A percentile compares a stretch with the other conserved stretches of the same genome.
phyloP scores from a whole-genome alignment of 2,797 vertebrate species.

The Anguilla megastoma region DNA sequence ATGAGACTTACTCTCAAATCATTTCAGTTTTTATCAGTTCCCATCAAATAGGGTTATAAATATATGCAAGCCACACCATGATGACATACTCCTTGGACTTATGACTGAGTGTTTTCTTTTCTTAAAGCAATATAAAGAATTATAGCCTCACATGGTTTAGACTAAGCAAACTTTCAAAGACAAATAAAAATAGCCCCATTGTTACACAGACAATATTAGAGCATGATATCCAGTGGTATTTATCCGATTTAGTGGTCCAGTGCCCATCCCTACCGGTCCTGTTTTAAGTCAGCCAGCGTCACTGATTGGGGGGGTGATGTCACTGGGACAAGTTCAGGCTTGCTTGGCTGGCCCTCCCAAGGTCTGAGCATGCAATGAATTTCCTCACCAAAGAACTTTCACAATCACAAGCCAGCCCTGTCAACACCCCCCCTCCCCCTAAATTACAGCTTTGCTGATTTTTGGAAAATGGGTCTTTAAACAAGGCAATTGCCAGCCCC shows the following conservation, averaged over 20 bases:
- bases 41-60: not conserved
- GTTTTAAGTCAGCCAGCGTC: constrained; percentile 34
- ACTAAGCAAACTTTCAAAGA: not conserved
- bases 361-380: constrained; percentile 58
- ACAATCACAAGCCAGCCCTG: constrained; percentile 46
- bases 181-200: not conserved
- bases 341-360: constrained; percentile 69
- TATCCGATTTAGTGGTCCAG: constrained; percentile 29
- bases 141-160: not conserved
- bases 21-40: not conserved
- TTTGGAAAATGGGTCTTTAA: constrained; percentile 45
- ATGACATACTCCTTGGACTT: not conserved
- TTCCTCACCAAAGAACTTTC: constrained; percentile 40
- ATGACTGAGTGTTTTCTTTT: not conserved
- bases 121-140: not conserved
- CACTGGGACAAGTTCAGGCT: constrained; percentile 65
- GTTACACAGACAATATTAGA: not conserved
- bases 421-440: constrained; percentile 45
- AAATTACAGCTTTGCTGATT: constrained; percentile 54
- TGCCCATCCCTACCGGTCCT: constrained; percentile 31
- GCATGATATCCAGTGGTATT: constrained; percentile 10
- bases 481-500: constrained; percentile 45
- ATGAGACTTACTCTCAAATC: not conserved
- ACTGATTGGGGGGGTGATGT: constrained; percentile 52
- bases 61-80: not conserved